A percentile compares a stretch with the other conserved stretches of the same genome.
Evolutionary conservation across 2,888 invertebrate species (phyloP).

Genomic region (Nowickia ferox): DNA sequence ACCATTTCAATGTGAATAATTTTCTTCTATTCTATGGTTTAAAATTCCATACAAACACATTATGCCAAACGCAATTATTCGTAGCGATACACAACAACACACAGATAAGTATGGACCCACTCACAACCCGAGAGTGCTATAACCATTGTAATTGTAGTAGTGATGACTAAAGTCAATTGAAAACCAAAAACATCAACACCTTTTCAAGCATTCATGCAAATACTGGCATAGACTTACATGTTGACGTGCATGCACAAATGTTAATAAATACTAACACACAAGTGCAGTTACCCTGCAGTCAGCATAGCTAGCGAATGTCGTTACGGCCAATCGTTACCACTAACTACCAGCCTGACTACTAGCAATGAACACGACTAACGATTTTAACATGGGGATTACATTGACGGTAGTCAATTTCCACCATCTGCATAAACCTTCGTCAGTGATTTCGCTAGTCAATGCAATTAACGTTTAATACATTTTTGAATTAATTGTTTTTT

Average conservation of each 20-base stretch:
- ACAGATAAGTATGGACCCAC: conserved; percentile 6
- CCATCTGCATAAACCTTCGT: too few relatives aligned
- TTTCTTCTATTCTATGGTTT: conserved; percentile 57
- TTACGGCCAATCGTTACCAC: too few relatives aligned
- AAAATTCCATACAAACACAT: conserved; percentile 62
- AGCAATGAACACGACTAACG: too few relatives aligned
- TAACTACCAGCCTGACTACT: too few relatives aligned
- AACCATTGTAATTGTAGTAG: conserved; percentile 18
- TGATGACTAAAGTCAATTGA: conserved; percentile 61
- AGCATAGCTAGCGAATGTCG: too few relatives aligned
- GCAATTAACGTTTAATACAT: too few relatives aligned
- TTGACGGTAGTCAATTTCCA: too few relatives aligned
- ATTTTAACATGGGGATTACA: too few relatives aligned
- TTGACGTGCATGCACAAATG: not conserved
- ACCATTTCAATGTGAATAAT: conserved; percentile 57
- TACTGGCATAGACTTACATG: not conserved
- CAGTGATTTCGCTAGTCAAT: too few relatives aligned
- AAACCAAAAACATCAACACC: conserved; percentile 70
- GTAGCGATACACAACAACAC: not conserved
- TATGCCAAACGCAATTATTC: conserved; percentile 16
- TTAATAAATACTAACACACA: conserved; percentile 2
- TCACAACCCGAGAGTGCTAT: conserved; percentile 2
- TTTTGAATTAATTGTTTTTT: too few relatives aligned
- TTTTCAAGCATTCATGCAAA: conserved; percentile 44
- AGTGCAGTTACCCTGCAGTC: too few relatives aligned